phyloP scores from a whole-genome alignment of 2,888 invertebrate genomes.

The Ischnura elegans region DNA sequence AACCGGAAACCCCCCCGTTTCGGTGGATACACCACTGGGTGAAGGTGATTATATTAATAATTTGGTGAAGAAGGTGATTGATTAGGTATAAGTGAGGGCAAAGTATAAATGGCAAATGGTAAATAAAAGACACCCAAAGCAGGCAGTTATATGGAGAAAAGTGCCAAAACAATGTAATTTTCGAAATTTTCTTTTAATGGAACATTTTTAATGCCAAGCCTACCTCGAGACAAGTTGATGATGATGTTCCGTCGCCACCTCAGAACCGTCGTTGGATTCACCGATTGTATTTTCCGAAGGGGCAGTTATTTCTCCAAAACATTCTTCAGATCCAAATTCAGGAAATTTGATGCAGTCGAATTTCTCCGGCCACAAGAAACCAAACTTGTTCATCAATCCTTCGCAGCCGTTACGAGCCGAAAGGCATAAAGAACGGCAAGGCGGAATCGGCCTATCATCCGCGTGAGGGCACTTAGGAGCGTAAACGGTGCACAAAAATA shows the following conservation, averaged over 20 bases:
- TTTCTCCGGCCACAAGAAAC: conserved; percentile 93
- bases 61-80: no score
- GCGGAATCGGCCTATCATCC: conserved; percentile 92
- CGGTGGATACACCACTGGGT: no score
- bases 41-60: no score
- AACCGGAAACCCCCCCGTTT: no score
- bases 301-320: conserved; percentile 89
- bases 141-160: no score
- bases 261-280: not conserved
- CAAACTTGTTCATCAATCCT: conserved; percentile 90
- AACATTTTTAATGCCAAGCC: no score
- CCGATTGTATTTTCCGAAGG: conserved; percentile 79
- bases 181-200: no score
- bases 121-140: no score
- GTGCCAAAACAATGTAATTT: no score
- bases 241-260: conserved; percentile 40
- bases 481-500: conserved; percentile 97
- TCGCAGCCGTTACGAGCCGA: conserved; percentile 94
- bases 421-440: conserved; percentile 93
- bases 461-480: conserved; percentile 98
- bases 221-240: no score
- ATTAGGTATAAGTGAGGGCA: no score
- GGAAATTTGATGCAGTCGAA: conserved; percentile 94
- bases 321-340: conserved; percentile 83
- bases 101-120: no score